Base-by-base conservation (phyloP, 2,888 invertebrate species). In the Marronus borbonicus region DNA sequence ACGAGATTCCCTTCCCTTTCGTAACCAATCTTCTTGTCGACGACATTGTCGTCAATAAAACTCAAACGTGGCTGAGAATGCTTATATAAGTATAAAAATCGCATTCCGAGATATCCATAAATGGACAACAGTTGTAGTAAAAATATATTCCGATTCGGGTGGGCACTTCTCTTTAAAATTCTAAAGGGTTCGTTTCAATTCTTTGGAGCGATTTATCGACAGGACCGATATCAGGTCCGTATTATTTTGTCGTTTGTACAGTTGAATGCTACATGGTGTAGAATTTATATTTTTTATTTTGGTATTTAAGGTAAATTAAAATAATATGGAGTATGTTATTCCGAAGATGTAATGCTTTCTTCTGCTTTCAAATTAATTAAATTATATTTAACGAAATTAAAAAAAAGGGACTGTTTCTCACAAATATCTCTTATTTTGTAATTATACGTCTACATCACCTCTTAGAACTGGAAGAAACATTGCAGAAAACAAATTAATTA, bases 21-120 rank as follows among this genome's bases (percentile, higher is more conserved):
- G 49, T 14, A 68, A 50, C 12, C 50, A 49, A 66, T 20, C 49
- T 49, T 14, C 24, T 66, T 24, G 66, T 49, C 49, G 66, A 20
- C 24, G 44, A 20, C 66, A 12, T 36, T 17, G 68, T 50, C 50
- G 68, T 68, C 68, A 68, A 68, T 68, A 68, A 68, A 50, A 68
- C 50, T 68, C 49, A 68, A 68, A 68, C 68, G 28, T 12, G 68
- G 28, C 68, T 44, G 20, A 66, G 39, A 66, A 66, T 49, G 66
- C 66, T 49, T 50, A 68, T 68, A 28, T 24, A 68, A 62, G 62
- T 68, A 68, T 68, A 68, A 68, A 68, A 68, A 49, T 68, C 68
- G 28, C 68, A 68, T 68, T 49, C 68, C 68, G 10, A 24, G 20
- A 68, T 24, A 50, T 24, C 68, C 50, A 4, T 68, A 68, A 50